Evolutionary conservation across 2,113 vertebrate species (phyloP), one percentile per base, ranked within the genome.

Genomic region (Dicaeum eximium): DNA sequence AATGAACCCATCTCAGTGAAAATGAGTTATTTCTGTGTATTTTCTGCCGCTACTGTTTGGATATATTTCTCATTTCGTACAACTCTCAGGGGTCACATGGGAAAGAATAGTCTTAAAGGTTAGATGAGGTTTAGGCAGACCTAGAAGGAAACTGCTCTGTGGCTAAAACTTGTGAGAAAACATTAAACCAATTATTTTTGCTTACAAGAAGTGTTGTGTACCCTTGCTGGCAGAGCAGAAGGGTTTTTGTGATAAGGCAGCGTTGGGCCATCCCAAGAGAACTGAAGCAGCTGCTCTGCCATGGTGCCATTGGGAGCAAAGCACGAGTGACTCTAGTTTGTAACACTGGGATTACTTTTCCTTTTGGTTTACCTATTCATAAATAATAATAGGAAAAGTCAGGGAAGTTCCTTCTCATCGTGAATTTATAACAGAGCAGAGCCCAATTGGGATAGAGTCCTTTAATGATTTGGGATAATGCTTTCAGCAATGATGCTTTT

Each of bases 91-190:
- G 51, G 86, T 65, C 61, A 66, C 23, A 17, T 25, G 38, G 81
- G 40, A 79, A 82, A 78, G 47, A 82, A 82, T 22, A 54, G 45
- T 60, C 67, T 66, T 74, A 88, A 47, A 80, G 62, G 24, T 80
- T 75, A 56, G 37, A 57, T 3, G 21, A 88, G 58, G 27, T 47
- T 92, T 73, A 85, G 66, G 64, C 50, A 92, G 45, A 82, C 72
- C 37, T 47, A 54, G 58, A 75, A 87, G 56, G 50, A 72, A 83
- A 51, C 45, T 65, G 12, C 61, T 80, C 38, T 75, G 11, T 70
- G 86, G 58, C 62, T 80, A 33, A 82, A 93, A 92, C 38, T 61
- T 70, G 65, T 62, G 47, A 62, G 70, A 58, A 84, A 83, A 73
- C 86, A 85, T 69, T 73, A 70, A 91, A 89, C 3, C 27, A 42